phyloP scores from a whole-genome alignment of 2,888 invertebrate genomes.

The Achlya flavicornis region DNA sequence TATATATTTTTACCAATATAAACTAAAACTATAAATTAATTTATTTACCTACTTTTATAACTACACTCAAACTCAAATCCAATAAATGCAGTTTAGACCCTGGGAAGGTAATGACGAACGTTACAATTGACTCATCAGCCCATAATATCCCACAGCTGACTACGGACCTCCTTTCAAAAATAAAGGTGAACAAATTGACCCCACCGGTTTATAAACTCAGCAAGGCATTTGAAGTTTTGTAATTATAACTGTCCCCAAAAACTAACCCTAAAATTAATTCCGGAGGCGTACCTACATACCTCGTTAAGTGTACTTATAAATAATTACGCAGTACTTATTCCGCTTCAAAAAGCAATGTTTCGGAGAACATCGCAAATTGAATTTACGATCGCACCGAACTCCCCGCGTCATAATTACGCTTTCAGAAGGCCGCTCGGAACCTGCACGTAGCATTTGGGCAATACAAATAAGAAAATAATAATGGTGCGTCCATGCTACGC shows the following conservation, averaged over 20 bases:
- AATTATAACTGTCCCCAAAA: not conserved
- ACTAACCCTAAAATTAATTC: not conserved
- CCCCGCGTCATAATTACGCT: constrained; percentile 41
- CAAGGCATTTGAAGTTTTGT: not conserved
- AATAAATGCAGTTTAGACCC: no score
- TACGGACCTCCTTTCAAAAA: no score
- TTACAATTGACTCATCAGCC: no score
- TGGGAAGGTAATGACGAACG: no score
- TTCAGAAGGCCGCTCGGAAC: constrained; percentile 38
- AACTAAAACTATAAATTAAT: no score
- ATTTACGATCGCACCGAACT: constrained; percentile 45
- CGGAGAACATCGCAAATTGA: constrained; percentile 44
- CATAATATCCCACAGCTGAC: no score
- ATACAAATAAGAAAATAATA: not conserved
- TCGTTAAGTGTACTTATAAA: constrained; percentile 7
- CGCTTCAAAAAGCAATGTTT: constrained; percentile 32
- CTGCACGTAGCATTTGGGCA: constrained; percentile 20
- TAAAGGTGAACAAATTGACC: no score
- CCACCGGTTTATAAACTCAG: no score
- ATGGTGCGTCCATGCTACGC: no score
- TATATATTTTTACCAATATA: no score
- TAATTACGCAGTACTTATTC: constrained; percentile 16
- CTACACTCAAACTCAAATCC: no score
- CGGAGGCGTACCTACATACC: constrained; percentile 1
- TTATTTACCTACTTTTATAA: no score